Conservation (phyloP, 2,888 invertebrate species). For the Tetranychus piercei region DNA sequence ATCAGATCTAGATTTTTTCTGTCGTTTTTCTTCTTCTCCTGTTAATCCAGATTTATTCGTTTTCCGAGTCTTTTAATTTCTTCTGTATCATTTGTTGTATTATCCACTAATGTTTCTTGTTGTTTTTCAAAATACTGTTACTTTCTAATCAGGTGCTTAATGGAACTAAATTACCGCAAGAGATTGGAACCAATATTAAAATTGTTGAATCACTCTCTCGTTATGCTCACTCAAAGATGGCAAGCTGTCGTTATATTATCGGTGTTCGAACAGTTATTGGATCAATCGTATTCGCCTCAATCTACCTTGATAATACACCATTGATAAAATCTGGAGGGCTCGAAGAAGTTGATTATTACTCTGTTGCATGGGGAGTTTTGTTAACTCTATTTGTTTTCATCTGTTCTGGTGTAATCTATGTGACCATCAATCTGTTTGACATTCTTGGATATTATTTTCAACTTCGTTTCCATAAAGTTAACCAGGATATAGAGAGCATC, state of each 20-base stretch:
- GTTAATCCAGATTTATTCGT: no score
- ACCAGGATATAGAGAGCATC: conserved; percentile 1
- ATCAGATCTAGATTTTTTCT: no score
- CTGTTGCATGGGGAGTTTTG: neutral
- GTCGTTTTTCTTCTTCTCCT: neutral
- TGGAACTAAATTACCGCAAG: neutral
- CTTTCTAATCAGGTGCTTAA: neutral
- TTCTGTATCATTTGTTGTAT: neutral
- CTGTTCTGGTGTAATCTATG: neutral
- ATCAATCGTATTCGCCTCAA: neutral
- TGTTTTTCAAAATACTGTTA: neutral
- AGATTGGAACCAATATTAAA: conserved; percentile 5
- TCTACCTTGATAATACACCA: neutral
- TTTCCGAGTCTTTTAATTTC: neutral
- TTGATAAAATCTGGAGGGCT: neutral
- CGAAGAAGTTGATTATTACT: neutral
- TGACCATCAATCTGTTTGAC: conserved; percentile 1
- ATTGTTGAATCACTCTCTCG: neutral
- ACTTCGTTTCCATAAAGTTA: conserved; percentile 9
- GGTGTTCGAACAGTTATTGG: neutral
- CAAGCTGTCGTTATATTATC: neutral
- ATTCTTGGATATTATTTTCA: conserved; percentile 8
- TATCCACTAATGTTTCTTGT: neutral
- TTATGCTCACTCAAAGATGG: conserved; percentile 3
- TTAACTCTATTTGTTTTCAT: neutral